A percentile compares a stretch with the other conserved stretches of the same genome.
Conservation (phyloP, 2,888 invertebrate genomes). For the Tipula unca region DNA sequence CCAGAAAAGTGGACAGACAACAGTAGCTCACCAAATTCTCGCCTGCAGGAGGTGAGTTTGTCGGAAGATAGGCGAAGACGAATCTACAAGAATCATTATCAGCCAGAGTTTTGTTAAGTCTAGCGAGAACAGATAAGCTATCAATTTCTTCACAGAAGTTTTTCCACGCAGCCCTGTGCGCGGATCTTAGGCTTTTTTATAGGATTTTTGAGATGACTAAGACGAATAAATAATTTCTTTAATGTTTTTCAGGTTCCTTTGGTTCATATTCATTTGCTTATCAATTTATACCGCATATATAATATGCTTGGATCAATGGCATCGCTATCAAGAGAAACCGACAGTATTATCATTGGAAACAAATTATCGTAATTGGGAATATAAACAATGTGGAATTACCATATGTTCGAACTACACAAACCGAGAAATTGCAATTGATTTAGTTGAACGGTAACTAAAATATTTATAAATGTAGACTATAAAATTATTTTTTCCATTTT, state of each 20-base stretch:
- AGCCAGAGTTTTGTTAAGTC: too few relatives aligned
- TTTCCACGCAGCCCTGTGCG: too few relatives aligned
- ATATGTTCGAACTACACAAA: conserved; percentile 43
- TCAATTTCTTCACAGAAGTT: too few relatives aligned
- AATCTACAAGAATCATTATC: too few relatives aligned
- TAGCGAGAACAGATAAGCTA: too few relatives aligned
- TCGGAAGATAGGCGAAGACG: too few relatives aligned
- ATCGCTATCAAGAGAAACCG: conserved; percentile 44
- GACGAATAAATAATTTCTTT: too few relatives aligned
- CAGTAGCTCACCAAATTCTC: too few relatives aligned
- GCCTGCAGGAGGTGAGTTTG: too few relatives aligned
- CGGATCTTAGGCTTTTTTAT: too few relatives aligned
- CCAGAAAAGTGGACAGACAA: too few relatives aligned
- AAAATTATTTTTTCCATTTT: not conserved
- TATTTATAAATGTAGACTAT: not conserved
- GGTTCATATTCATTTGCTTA: conserved; percentile 30
- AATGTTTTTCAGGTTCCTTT: conserved; percentile 31
- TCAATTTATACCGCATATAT: conserved; percentile 31
- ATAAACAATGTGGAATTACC: conserved; percentile 44
- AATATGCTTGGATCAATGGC: conserved; percentile 35
- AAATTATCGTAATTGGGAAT: conserved; percentile 43
- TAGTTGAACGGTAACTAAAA: conserved; percentile 32
- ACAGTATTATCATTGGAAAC: conserved; percentile 46
- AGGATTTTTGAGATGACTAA: too few relatives aligned
- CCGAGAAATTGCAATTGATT: conserved; percentile 31